phyloP scores from a whole-genome alignment of 2,113 vertebrate genomes.

The Uropsilus gracilis region DNA sequence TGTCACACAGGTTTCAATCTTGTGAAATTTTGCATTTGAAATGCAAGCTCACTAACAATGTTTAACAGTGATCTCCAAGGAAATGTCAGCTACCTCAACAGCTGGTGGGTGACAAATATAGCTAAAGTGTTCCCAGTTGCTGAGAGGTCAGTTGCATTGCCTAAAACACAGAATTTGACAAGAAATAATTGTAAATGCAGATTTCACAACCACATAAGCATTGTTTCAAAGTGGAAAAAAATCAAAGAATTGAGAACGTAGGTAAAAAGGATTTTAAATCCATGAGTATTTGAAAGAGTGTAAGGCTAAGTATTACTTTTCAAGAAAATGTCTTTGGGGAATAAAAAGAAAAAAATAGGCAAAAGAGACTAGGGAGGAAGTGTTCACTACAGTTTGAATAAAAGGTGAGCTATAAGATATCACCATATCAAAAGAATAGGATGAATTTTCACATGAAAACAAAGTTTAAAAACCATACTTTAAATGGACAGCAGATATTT shows the following conservation, averaged over 20 bases:
- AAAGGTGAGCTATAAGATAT: conserved; percentile 35
- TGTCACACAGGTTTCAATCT: neutral
- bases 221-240: conserved; percentile 2
- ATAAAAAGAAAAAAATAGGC: neutral
- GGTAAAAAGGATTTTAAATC: conserved; percentile 49
- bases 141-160: conserved; percentile 61
- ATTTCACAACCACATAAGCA: conserved; percentile 9
- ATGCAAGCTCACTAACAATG: neutral
- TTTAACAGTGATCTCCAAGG: conserved; percentile 42
- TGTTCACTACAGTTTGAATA: conserved; percentile 50
- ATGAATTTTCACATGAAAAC: conserved; percentile 55
- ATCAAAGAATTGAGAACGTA: conserved; percentile 57
- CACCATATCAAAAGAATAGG: conserved; percentile 57
- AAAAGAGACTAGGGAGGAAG: neutral
- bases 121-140: conserved; percentile 67
- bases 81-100: conserved; percentile 56
- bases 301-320: conserved; percentile 38
- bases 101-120: conserved; percentile 68
- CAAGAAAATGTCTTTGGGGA: conserved; percentile 32
- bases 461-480: conserved; percentile 47
- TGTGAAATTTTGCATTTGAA: neutral
- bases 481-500: conserved; percentile 47
- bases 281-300: neutral
- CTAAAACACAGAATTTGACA: conserved; percentile 38
- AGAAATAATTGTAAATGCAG: conserved; percentile 43